phyloP scores from a whole-genome alignment of 2,888 invertebrate species.

The Cosmia trapezina region DNA sequence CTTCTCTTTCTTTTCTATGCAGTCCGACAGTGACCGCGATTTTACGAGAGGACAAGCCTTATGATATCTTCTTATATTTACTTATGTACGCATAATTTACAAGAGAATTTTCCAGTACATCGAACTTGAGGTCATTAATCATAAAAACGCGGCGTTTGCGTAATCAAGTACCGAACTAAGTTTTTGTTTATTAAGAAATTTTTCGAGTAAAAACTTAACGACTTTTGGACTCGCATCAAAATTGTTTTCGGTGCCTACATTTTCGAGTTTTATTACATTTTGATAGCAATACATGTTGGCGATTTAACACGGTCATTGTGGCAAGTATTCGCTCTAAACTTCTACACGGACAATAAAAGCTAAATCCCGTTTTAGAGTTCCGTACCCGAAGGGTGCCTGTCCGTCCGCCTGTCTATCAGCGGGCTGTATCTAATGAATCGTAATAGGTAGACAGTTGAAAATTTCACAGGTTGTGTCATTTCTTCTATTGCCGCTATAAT shows the following conservation, averaged over 20 bases:
- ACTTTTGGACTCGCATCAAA: slow-evolving; percentile 32
- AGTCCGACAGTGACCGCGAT: no score
- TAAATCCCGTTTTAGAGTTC: slow-evolving; percentile 18
- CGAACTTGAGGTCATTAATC: slow-evolving; percentile 62
- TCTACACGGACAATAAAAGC: slow-evolving; percentile 9
- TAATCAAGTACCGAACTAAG: slow-evolving; percentile 51
- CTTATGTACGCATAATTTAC: slow-evolving; percentile 8
- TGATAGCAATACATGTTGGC: slow-evolving; percentile 50
- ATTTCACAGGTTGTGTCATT: no score
- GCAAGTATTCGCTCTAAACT: slow-evolving; percentile 25
- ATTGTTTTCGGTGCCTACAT: slow-evolving; percentile 27
- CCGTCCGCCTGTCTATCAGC: no score
- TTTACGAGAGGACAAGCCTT: no score
- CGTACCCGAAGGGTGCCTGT: no score
- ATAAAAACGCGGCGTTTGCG: slow-evolving; percentile 56
- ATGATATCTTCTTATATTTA: background rate
- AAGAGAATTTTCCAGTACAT: slow-evolving; percentile 45
- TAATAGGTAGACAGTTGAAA: no score
- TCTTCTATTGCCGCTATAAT: no score
- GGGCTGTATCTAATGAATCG: no score
- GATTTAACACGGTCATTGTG: slow-evolving; percentile 41
- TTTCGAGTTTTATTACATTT: slow-evolving; percentile 56
- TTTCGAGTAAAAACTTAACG: slow-evolving; percentile 56
- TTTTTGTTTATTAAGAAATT: slow-evolving; percentile 61
- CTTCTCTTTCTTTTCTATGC: no score